A percentile compares a stretch with the other conserved stretches of the same genome.
phyloP scores from a whole-genome alignment of 2,113 vertebrate genomes.

The Hypomesus transpacificus region DNA sequence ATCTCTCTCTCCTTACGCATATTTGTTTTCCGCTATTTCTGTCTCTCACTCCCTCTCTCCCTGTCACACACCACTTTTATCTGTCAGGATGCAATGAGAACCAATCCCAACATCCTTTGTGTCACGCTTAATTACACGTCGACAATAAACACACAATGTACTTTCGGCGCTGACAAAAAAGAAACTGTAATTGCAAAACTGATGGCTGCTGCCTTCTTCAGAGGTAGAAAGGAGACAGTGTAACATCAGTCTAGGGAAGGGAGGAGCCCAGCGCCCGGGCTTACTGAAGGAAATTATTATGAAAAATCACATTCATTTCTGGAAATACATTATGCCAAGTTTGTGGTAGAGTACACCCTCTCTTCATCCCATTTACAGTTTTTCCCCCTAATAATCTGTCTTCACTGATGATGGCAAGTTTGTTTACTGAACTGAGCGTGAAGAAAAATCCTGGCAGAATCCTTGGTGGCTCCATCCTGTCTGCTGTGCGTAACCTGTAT shows the following conservation, averaged over 20 bases:
- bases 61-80: conserved; percentile 20
- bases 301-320: neutral
- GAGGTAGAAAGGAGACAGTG: conserved; percentile 8
- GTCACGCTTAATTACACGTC: conserved; percentile 27
- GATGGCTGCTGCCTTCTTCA: conserved; percentile 9
- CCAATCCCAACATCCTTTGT: no score
- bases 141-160: conserved; percentile 50
- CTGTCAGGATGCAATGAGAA: no score
- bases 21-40: neutral
- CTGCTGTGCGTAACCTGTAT: neutral
- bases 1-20: neutral
- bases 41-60: conserved; percentile 3
- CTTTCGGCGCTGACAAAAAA: conserved; percentile 19
- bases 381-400: neutral
- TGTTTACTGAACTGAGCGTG: conserved; percentile 9
- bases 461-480: conserved; percentile 8
- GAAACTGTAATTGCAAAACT: neutral
- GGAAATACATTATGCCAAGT: conserved; percentile 1
- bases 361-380: neutral
- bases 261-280: neutral
- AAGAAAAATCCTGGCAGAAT: conserved; percentile 15
- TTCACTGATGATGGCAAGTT: conserved; percentile 14
- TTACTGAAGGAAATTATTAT: conserved; percentile 14
- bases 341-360: neutral
- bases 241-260: conserved; percentile 22